phyloP scores from a whole-genome alignment of 2,888 invertebrate genomes.

The Meloe dianella region DNA sequence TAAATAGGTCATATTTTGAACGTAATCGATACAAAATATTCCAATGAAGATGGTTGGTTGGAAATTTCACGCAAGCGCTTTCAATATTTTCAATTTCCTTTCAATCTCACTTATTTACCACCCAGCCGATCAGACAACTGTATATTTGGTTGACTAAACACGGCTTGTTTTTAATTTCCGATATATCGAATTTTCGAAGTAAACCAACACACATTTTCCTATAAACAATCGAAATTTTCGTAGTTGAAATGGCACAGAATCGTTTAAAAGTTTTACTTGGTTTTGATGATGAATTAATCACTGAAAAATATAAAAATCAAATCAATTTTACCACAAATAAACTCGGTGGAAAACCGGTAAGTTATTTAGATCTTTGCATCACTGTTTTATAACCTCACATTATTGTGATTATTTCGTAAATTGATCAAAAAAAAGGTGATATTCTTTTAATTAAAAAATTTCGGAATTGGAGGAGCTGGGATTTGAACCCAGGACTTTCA shows the following conservation, averaged over 20 bases:
- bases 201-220: no score
- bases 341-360: constrained; percentile 80
- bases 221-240: background rate
- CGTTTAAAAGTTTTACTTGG: constrained; percentile 74
- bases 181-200: background rate
- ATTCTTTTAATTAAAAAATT: no score
- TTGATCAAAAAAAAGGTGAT: no score
- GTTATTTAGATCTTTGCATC: no score
- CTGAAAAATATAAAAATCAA: constrained; percentile 70
- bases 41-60: constrained; percentile 17
- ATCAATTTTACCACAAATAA: constrained; percentile 79
- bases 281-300: constrained; percentile 78
- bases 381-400: background rate
- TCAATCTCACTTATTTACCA: background rate
- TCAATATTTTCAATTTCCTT: background rate
- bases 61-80: constrained; percentile 21
- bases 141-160: constrained; percentile 31
- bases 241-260: constrained; percentile 58
- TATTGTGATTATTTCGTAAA: no score
- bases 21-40: constrained; percentile 21
- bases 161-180: background rate
- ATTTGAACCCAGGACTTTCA: constrained; percentile 58
- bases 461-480: constrained; percentile 54
- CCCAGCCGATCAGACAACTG: constrained; percentile 10
- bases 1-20: background rate